These are phyloP conservation scores for Enteromius thamalakanensis DNA, from an alignment of 2,797 vertebrate species.

Conservation along the genomic window DNA sequence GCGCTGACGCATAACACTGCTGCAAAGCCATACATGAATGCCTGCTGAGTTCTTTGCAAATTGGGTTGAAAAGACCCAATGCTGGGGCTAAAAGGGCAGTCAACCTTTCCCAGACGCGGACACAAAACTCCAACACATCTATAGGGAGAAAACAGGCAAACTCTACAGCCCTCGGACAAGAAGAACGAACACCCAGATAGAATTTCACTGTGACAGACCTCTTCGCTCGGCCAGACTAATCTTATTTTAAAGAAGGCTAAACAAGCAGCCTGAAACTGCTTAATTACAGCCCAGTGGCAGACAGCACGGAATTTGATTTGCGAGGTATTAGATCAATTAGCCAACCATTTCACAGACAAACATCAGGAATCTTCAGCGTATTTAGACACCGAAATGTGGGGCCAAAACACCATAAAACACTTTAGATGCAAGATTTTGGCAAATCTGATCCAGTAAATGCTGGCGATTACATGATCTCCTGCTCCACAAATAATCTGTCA, in stretches of 20 bases:
- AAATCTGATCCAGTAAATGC: slow-evolving; percentile 3
- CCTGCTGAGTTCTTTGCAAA: slow-evolving; percentile 51
- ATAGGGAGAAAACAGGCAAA: slow-evolving; percentile 16
- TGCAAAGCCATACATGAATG: slow-evolving; percentile 51
- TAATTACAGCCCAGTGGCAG: slow-evolving; percentile 49
- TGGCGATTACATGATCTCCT: not conserved
- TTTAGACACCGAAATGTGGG: slow-evolving; percentile 51
- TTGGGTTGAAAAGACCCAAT: slow-evolving; percentile 45
- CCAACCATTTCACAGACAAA: slow-evolving; percentile 49
- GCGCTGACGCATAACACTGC: slow-evolving; percentile 36
- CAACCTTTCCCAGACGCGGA: slow-evolving; percentile 56
- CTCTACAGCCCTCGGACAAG: slow-evolving; percentile 8
- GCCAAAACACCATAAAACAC: slow-evolving; percentile 32
- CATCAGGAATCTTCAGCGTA: slow-evolving; percentile 28
- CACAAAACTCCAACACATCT: slow-evolving; percentile 48
- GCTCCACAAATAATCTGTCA: not conserved
- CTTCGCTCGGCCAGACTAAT: slow-evolving; percentile 30
- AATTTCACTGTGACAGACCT: slow-evolving; percentile 36
- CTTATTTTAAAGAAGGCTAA: slow-evolving; percentile 46
- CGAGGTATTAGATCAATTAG: slow-evolving; percentile 42
- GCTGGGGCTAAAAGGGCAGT: slow-evolving; percentile 56
- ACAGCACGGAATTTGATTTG: slow-evolving; percentile 21
- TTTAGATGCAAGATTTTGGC: slow-evolving; percentile 3
- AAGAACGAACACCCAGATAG: slow-evolving; percentile 45
- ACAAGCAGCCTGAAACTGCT: slow-evolving; percentile 46